Evolutionary conservation across 2,797 vertebrate genomes (phyloP), one percentile per base, ranked within the genome.

Genomic region (Smutsia temminckii): DNA sequence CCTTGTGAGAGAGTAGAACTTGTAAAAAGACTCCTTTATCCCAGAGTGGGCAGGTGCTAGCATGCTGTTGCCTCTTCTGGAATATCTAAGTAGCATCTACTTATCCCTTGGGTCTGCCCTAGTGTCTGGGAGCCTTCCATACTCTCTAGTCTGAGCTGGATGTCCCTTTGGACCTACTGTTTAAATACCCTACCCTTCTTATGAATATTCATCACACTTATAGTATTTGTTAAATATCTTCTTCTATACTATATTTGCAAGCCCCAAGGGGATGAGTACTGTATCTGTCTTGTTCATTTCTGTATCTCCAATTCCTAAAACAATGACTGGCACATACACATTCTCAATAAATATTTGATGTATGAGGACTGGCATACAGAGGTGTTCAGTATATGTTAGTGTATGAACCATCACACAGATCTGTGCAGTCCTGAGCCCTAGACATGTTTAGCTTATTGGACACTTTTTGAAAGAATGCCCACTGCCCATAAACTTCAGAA

Each of bases 1-100:
- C 63, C 4, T 0, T 1, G 0, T 7, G 25, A n/a, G 11, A 34
- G 29, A 66, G 23, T 46, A 51, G 23, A 21, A 5, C 46, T 4
- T 12, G 20, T 9, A 1, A 34, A 10, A 71, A 37, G 13, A 23
- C 14, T 49, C 53, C 53, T 61, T 37, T 55, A 27, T 53, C 71
- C 32, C 13, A 11, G 27, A 80, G 66, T 57, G 25, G 23, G 4
- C 42, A 2, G 7, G 20, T 32, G 46, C 51, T 20, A 21, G 16
- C 5, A 9, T 5, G 27, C 16, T 21, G 1, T 42, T n/a, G 13
- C 18, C 34, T 85, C 23, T 69, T 20, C 69, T 61, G 66, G 34
- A 68, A 40, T 21, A 37, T 5, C 7, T 10, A 14, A 29, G 1
- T 11, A 29, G 13, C 53, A 69, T n/a, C 64, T n/a, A 0, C 75